Evolutionary conservation across 2,113 vertebrate genomes (phyloP), one percentile per base, ranked within the genome.

Genomic region (Rallus limicola): DNA sequence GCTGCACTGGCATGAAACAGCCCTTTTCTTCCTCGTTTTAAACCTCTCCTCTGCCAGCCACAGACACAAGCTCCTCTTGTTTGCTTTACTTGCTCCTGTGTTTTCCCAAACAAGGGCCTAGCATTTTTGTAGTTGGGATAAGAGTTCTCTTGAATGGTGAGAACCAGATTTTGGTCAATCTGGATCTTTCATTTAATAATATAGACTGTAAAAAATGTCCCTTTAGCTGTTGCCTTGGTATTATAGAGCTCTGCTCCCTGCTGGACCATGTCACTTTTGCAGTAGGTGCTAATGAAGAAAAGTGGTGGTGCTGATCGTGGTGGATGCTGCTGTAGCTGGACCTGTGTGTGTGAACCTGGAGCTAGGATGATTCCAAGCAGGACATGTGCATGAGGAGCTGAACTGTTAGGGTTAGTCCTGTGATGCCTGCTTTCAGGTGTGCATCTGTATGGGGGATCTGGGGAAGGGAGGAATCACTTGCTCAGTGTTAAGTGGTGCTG

Each of bases 261-360:
- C 34, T 36, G 56, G 33, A 34, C 31, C 9, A 5, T 29, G 23
- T 3, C 10, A 56, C 76, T 60, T 81, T 60, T 50, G 36, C 46
- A 63, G 62, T 20, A 0, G 2, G 19, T 25, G 25, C 23, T 38
- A 23, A 16, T 42, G 11, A 38, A 40, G 78, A 62, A 28, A 63
- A 68, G 33, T 9, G 72, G 55, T 0, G 11, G 34, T 52, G 70
- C 70, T 81, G 76, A 71, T n/a, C 1, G 0, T 0, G 2, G 33
- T 34, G 58, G 50, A 10, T 69, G 42, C 58, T 82, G 70, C 67
- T 48, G 53, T 42, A 67, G 72, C 44, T 55, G 91, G 50, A 58
- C 36, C 36, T 36, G 48, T 19, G 4, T 6, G 20, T 1, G 6
- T 50, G 46, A 34, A 10, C 19, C 29, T 77, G 38, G 25, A 17